A percentile compares a stretch with the other conserved stretches of the same genome.
phyloP scores from a whole-genome alignment of 2,797 vertebrate genomes.

The Myotis pilosus region DNA sequence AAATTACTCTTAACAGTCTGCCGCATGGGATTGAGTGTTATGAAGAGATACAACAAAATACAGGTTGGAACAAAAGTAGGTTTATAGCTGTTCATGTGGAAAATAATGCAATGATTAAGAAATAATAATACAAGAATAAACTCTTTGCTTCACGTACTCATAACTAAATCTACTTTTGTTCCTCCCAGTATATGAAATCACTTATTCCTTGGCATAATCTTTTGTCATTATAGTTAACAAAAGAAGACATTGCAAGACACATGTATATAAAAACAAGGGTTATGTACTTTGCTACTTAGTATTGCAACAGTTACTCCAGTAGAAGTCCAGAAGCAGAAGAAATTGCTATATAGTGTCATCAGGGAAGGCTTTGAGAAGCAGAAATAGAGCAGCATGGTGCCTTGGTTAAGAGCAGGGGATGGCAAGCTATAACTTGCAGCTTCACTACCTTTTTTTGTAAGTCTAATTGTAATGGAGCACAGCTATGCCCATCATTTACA shows the following conservation, averaged over 20 bases:
- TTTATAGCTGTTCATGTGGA: background rate
- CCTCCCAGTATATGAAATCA: background rate
- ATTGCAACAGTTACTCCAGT: background rate
- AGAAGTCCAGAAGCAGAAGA: background rate
- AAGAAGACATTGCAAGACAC: background rate
- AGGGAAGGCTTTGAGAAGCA: background rate
- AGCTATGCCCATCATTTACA: background rate
- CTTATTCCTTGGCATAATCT: background rate
- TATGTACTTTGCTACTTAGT: background rate
- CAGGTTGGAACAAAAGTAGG: background rate
- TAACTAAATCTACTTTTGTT: background rate
- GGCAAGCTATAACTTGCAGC: background rate
- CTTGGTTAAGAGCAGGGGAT: background rate
- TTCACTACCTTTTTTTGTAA: background rate
- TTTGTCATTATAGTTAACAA: background rate
- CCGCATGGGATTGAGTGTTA: background rate
- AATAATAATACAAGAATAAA: background rate
- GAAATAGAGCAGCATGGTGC: background rate
- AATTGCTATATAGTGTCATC: background rate
- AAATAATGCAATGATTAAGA: background rate
- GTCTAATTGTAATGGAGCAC: slow-evolving; percentile 6
- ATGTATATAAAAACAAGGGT: background rate
- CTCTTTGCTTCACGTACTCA: background rate
- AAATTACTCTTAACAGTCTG: background rate
- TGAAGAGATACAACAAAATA: background rate